These are phyloP conservation scores for Embiotoca jacksoni DNA, from an alignment of 2,113 vertebrate genomes.

Conservation along the genomic window DNA sequence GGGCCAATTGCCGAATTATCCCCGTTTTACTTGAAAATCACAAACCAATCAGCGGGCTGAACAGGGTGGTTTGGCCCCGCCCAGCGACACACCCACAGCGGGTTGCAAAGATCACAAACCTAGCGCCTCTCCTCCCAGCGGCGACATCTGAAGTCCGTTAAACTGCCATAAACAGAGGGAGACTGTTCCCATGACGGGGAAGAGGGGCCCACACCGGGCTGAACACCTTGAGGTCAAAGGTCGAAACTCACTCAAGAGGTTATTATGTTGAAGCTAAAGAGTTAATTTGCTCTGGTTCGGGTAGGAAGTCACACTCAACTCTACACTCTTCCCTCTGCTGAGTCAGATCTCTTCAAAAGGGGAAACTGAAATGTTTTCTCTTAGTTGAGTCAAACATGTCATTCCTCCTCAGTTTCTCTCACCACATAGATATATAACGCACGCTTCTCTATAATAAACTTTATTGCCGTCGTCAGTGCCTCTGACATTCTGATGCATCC, in stretches of 20 bases:
- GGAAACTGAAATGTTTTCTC: constrained; percentile 56
- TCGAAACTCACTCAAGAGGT: constrained; percentile 9
- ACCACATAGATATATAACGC: no score
- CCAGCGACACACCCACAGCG: constrained; percentile 47
- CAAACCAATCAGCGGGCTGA: constrained; percentile 61
- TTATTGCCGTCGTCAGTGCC: no score
- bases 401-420: not conserved
- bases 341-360: constrained; percentile 58
- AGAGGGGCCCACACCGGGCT: constrained; percentile 51
- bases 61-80: constrained; percentile 9
- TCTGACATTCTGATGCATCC: no score
- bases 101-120: constrained; percentile 35
- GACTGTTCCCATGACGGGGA: constrained; percentile 35
- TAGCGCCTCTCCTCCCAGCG: not conserved
- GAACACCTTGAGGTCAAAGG: constrained; percentile 70
- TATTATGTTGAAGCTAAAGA: constrained; percentile 13
- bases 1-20: constrained; percentile 31
- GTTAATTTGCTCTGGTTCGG: constrained; percentile 16
- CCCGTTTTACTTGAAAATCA: constrained; percentile 27
- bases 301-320: constrained; percentile 47
- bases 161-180: constrained; percentile 57
- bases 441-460: no score
- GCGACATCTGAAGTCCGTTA: constrained; percentile 69
- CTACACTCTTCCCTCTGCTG: constrained; percentile 49
- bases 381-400: constrained; percentile 6